Conservation (phyloP, 2,888 invertebrate genomes). For the Anaspis maculata region DNA sequence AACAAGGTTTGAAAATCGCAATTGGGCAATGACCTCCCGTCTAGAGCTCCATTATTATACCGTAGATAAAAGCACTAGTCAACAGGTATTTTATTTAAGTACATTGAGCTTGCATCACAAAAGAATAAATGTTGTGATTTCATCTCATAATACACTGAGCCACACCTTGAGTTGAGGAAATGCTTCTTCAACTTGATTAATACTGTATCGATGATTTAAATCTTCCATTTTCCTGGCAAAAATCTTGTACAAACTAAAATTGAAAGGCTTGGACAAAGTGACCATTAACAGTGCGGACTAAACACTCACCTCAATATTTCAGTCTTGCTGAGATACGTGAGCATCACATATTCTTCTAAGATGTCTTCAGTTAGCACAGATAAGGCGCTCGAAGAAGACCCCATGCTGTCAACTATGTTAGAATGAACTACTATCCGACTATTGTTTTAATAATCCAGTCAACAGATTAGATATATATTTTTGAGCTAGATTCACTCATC, state of each 20-base stretch:
- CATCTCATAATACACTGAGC: no score
- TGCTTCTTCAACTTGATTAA: slow-evolving; percentile 47
- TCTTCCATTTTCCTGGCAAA: slow-evolving; percentile 47
- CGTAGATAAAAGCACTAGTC: no score
- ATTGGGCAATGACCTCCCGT: no score
- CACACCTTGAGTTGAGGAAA: slow-evolving; percentile 63
- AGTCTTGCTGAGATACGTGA: slow-evolving; percentile 54
- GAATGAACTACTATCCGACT: no score
- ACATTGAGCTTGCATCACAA: no score
- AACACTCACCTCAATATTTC: slow-evolving; percentile 54
- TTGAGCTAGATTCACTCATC: no score
- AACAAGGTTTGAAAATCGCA: slow-evolving; percentile 1
- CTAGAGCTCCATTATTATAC: no score
- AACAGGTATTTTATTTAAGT: no score
- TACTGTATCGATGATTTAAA: slow-evolving; percentile 46
- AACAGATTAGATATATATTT: no score
- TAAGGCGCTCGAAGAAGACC: slow-evolving; percentile 44
- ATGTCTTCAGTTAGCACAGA: slow-evolving; percentile 46
- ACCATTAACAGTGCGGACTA: slow-evolving; percentile 2
- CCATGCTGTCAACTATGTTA: slow-evolving; percentile 48
- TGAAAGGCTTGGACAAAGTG: slow-evolving; percentile 6
- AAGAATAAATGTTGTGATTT: no score
- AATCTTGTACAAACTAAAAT: slow-evolving; percentile 50
- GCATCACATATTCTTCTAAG: slow-evolving; percentile 50
- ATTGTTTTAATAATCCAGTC: no score